Percentiles rank a stretch among this genome's conserved stretches.
These are phyloP conservation scores for Drosophila obscura DNA, from an alignment of 1,140 invertebrate genomes.

Conservation along the genomic window DNA sequence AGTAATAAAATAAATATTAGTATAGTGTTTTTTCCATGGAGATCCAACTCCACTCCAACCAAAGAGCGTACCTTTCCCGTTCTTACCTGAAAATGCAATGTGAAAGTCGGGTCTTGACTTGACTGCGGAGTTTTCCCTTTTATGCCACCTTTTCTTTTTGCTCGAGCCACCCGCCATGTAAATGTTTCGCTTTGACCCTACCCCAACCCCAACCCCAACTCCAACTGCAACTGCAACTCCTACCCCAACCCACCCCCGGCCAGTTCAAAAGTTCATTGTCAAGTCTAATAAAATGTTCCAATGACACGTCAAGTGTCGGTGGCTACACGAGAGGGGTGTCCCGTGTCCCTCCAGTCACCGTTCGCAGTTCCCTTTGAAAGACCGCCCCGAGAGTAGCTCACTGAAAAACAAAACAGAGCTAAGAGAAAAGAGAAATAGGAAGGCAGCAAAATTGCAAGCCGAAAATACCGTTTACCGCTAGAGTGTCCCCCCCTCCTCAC, in stretches of 20 bases:
- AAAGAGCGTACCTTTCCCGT: background rate
- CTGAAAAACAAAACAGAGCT: conserved; percentile 8
- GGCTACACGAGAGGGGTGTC: conserved; percentile 55
- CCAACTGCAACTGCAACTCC: background rate
- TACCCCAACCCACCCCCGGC: background rate
- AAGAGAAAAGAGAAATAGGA: conserved; percentile 22
- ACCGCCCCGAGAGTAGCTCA: conserved; percentile 34
- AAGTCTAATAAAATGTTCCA: conserved; percentile 81
- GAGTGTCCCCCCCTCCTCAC: background rate
- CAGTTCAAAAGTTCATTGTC: conserved; percentile 79
- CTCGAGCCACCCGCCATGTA: conserved; percentile 42
- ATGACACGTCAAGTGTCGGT: conserved; percentile 81
- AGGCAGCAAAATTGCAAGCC: conserved; percentile 34
- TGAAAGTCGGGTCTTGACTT: conserved; percentile 54
- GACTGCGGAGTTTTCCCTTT: conserved; percentile 22
- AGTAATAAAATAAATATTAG: background rate
- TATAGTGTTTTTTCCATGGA: conserved; percentile 1
- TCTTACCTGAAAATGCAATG: conserved; percentile 48
- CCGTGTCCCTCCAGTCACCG: conserved; percentile 23
- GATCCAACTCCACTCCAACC: conserved; percentile 6
- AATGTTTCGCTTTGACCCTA: conserved; percentile 25
- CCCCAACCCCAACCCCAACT: background rate
- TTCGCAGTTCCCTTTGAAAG: conserved; percentile 48
- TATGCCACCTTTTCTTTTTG: conserved; percentile 15
- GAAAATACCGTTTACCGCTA: conserved; percentile 41